Base-by-base conservation (phyloP, 2,888 invertebrate genomes). In the Microctonus aethiopoides region DNA sequence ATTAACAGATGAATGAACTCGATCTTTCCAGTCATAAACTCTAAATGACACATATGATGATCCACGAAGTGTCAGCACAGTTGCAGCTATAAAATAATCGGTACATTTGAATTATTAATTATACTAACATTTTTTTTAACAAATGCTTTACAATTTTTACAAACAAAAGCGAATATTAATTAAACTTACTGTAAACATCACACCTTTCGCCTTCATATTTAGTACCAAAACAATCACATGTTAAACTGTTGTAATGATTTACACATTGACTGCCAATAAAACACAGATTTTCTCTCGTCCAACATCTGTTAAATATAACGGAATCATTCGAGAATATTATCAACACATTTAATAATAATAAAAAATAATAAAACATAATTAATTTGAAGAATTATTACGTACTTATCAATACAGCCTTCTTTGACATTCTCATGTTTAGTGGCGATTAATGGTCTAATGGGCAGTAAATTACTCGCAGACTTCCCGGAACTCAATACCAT, bases 211-310 rank as follows among this genome's bases (percentile, higher is more conserved):
- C 97, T 87, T 97, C 97, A 86, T 95, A 96, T 79, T 92, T 90
- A 1, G 96, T 96, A 24, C 95, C 96, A 82, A 96, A 97, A 86
- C 98, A 98, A 84, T 97, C 96, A 84, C 97, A 98, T 20, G 94
- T 93, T 72, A 95, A 91, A 70, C 93, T 92, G 79, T 95, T 94
- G 86, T 97, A 98, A 83, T 95, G 95, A 87, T 97, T 97, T 72
- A 97, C 93, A 85, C 98, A 98, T 73, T 91, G 91, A 34, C 95
- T 95, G 46, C 95, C 94, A 83, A 93, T 90, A 84, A 96, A 95
- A 86, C 97, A 97, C 9, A 95, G 89, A 87, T 96, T 95, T 79
- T 94, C 92, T 77, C 91, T 89, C 1, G 94, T 94, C 78, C 90
- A 89, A 83, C 95, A 95, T 83, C 89, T 89, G 77, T n/a, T 77